phyloP scores from a whole-genome alignment of 2,797 vertebrate species.

The Platalea minor region DNA sequence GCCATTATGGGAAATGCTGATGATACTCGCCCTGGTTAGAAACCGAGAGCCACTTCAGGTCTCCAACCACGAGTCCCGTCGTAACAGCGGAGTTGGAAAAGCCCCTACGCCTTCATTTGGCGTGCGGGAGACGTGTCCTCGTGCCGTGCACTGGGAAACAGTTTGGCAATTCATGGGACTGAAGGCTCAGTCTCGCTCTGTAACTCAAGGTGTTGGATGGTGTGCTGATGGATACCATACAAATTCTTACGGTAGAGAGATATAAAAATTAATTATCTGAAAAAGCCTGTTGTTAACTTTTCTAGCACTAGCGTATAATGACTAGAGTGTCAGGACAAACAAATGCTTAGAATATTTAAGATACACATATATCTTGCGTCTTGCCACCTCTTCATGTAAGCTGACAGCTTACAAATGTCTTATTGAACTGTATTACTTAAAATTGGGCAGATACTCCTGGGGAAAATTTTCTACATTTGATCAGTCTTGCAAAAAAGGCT shows the following conservation, averaged over 20 bases:
- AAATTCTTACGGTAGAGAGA: not conserved
- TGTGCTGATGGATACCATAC: not conserved
- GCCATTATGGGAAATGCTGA: not conserved
- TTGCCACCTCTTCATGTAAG: not conserved
- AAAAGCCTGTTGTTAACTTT: not conserved
- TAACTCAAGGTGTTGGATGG: not conserved
- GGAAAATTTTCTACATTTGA: not conserved
- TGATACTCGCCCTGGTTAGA: not conserved
- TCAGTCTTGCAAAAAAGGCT: not conserved
- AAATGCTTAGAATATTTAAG: not conserved
- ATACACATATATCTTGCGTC: not conserved
- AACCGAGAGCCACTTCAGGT: not conserved
- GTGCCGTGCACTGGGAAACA: not conserved
- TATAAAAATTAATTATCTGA: not conserved
- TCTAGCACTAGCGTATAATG: not conserved
- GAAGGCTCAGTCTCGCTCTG: not conserved
- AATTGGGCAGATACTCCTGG: not conserved
- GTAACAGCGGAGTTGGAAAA: not conserved
- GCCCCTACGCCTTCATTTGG: not conserved
- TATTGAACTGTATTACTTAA: not conserved
- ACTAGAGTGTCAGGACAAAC: not conserved
- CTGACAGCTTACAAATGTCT: constrained; percentile 26
- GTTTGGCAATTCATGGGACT: not conserved
- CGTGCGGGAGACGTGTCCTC: not conserved
- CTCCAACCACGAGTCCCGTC: not conserved